phyloP scores from a whole-genome alignment of 1,140 invertebrate species.

The Hyphantria cunea region DNA sequence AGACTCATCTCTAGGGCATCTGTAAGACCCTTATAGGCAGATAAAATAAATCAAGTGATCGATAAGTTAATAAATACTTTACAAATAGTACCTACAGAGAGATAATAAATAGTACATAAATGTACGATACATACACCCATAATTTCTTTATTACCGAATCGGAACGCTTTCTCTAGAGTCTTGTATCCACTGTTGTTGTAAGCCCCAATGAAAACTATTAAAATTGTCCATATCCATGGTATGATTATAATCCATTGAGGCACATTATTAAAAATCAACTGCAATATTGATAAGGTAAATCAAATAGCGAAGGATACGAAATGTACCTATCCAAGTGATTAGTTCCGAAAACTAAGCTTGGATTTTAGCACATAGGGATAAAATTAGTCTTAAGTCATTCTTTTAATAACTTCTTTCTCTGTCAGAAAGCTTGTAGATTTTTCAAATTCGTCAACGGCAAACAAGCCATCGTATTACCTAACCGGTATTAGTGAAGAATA shows the following conservation, averaged over 20 bases:
- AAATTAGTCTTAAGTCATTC: too few species aligned
- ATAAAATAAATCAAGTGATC: conserved; percentile 6
- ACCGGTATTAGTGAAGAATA: too few species aligned
- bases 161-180: conserved; percentile 48
- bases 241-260: conserved; percentile 50
- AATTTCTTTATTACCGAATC: conserved; percentile 53
- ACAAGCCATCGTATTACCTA: too few species aligned
- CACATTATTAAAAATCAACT: conserved; percentile 70
- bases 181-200: conserved; percentile 39
- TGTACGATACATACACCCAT: conserved; percentile 50
- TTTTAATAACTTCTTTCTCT: too few species aligned
- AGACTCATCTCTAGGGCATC: conserved; percentile 65
- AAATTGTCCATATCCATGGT: conserved; percentile 56
- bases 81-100: too few species aligned
- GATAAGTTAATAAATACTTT: background rate
- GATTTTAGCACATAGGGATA: too few species aligned
- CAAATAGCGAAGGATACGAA: background rate
- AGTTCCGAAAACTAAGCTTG: too few species aligned
- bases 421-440: too few species aligned
- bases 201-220: conserved; percentile 42
- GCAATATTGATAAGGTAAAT: conserved; percentile 23
- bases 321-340: too few species aligned
- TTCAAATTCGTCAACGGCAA: too few species aligned
- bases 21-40: conserved; percentile 46
- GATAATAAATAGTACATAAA: too few species aligned